Conservation (phyloP, 2,113 vertebrate species). For the Herpailurus yagouaroundi region DNA sequence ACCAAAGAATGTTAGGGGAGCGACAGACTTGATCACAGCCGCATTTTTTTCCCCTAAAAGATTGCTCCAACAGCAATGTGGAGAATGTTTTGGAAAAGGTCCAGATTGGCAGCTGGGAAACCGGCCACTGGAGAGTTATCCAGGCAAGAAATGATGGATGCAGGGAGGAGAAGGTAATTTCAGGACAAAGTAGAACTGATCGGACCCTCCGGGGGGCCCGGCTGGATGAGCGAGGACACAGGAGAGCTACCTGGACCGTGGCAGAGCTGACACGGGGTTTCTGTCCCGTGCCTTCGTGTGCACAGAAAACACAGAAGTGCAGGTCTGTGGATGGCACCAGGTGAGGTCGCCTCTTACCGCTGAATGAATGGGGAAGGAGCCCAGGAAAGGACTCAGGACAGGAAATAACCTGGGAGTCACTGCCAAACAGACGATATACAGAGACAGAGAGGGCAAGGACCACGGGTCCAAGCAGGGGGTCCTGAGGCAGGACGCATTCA, state of each 20-base stretch:
- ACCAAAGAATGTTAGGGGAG: not conserved
- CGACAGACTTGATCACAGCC: not conserved
- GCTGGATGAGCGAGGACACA: not conserved
- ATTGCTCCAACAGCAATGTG: not conserved
- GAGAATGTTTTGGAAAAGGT: not conserved
- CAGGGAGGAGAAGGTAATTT: not conserved
- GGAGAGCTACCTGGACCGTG: not conserved
- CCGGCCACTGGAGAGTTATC: not conserved
- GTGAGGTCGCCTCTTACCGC: too few species aligned
- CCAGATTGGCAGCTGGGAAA: not conserved
- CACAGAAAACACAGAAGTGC: not conserved
- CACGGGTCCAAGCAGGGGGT: too few species aligned
- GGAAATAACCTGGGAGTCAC: not conserved
- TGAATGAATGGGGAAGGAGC: not conserved
- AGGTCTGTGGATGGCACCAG: not conserved
- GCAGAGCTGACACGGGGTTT: not conserved
- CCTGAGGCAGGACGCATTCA: not conserved
- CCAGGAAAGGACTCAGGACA: not conserved
- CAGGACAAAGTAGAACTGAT: not conserved
- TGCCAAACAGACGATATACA: not conserved
- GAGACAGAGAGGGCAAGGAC: not conserved
- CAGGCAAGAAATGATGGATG: not conserved
- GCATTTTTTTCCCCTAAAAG: not conserved
- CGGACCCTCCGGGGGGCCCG: rapidly evolving
- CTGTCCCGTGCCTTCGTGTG: not conserved